Base-by-base conservation (phyloP, 2,888 invertebrate genomes). In the Aelia acuminata region DNA sequence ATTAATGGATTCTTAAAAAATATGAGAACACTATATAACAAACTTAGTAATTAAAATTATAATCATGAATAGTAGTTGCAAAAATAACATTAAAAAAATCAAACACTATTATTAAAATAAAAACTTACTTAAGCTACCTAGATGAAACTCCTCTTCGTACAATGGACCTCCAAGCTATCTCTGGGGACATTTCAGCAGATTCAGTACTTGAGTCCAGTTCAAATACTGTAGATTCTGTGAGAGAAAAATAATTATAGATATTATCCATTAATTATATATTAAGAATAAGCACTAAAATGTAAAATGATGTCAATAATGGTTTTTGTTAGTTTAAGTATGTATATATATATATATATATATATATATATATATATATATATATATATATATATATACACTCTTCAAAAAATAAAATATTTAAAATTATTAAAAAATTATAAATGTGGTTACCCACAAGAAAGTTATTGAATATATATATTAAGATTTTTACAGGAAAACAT, bases 131-230 rank as follows among this genome's bases (percentile, higher is more conserved):
- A 89, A 89, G 90, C 90, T 91, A 91, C 91, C 91, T 91, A 89
- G 90, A 90, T 85, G 91, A 89, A 84, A 90, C 90, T 88, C 90
- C 90, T 85, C 90, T 90, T 80, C 91, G 90, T 53, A 89, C 90
- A 26, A 90, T 89, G 20, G 90, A 88, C 87, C 91, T 88, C 89
- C 91, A 91, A 39, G 88, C 90, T 87, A 91, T 90, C 89, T 91
- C 91, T 11, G 91, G 92, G n/a, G 92, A 92, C 50, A 91, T 91
- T 88, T 92, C 92, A 49, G 92, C 91, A 84, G 92, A 92, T 89
- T 92, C 92, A 48, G 92, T 91, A 90, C 92, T 92, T 53, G 92
- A 92, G 90, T 92, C 92, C 86, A 91, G 90, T 89, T 91, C 91
- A 90, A 90, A 90, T 75, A 90, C 89, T 50, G 90, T 91, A 35